A percentile compares a stretch with the other conserved stretches of the same genome.
phyloP scores from a whole-genome alignment of 2,113 vertebrate genomes.

The Labrus mixtus region DNA sequence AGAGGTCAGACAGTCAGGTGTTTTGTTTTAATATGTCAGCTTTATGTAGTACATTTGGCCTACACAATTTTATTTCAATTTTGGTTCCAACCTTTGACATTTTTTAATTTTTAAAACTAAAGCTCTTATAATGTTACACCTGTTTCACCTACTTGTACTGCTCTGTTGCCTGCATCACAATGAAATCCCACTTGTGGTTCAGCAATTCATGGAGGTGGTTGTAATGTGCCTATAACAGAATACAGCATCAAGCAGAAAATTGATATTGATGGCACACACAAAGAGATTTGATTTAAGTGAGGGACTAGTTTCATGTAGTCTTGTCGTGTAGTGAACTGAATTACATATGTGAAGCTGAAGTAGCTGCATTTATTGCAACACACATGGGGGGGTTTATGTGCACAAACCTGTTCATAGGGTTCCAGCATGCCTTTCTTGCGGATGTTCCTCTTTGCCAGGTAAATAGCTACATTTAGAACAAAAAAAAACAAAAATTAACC shows the following conservation, averaged over 20 bases:
- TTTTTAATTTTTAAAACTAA: too few species aligned
- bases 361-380: too few species aligned
- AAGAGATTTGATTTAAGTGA: too few species aligned
- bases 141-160: conserved; percentile 89
- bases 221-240: conserved; percentile 89
- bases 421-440: conserved; percentile 94
- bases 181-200: conserved; percentile 98
- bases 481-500: background rate
- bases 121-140: too few species aligned
- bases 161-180: conserved; percentile 95
- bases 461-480: conserved; percentile 87
- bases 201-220: conserved; percentile 92
- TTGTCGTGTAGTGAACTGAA: too few species aligned
- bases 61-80: too few species aligned
- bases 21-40: too few species aligned
- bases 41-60: too few species aligned
- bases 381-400: background rate
- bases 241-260: background rate
- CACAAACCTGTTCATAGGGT: conserved; percentile 92
- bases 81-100: too few species aligned
- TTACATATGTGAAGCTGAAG: too few species aligned
- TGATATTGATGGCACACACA: background rate
- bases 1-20: too few species aligned
- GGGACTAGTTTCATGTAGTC: too few species aligned
- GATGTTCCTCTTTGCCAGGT: conserved; percentile 95